Percentiles rank a stretch among this genome's conserved stretches.
These are phyloP conservation scores for Otolemur crassicaudatus DNA, from an alignment of 2,797 vertebrate genomes.

Conservation along the genomic window DNA sequence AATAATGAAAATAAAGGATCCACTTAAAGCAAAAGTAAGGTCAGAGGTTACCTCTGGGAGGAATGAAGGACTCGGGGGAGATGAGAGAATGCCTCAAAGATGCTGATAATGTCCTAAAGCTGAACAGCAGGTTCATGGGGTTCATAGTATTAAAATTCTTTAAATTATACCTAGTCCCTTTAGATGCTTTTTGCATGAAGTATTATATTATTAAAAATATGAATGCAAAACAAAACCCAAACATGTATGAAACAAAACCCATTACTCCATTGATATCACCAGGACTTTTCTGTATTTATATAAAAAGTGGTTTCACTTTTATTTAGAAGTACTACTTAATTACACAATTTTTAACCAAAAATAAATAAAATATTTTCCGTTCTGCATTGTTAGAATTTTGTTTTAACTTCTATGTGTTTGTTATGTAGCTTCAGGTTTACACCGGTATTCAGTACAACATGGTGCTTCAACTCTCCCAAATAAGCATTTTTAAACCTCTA, in stretches of 20 bases:
- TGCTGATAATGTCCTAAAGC: neutral
- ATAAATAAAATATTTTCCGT: neutral
- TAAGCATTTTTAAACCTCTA: neutral
- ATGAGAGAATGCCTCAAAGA: neutral
- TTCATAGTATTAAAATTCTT: neutral
- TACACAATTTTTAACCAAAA: neutral
- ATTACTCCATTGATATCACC: neutral
- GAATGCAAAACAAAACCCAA: constrained; percentile 3
- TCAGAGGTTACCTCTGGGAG: neutral
- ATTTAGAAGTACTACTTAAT: neutral
- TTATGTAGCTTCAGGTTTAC: neutral
- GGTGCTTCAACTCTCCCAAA: constrained; percentile 50
- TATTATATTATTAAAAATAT: constrained; percentile 42
- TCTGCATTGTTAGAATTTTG: neutral
- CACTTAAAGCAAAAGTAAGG: neutral
- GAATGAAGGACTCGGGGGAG: neutral
- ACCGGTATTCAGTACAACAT: neutral
- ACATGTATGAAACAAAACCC: neutral
- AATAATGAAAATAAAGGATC: neutral
- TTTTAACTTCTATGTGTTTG: neutral
- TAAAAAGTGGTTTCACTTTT: neutral
- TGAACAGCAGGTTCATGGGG: neutral
- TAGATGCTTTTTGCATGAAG: neutral
- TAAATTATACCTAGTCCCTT: neutral
- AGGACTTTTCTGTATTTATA: neutral